Base-by-base conservation (phyloP, 2,888 invertebrate genomes). In the Eristalis tenax region DNA sequence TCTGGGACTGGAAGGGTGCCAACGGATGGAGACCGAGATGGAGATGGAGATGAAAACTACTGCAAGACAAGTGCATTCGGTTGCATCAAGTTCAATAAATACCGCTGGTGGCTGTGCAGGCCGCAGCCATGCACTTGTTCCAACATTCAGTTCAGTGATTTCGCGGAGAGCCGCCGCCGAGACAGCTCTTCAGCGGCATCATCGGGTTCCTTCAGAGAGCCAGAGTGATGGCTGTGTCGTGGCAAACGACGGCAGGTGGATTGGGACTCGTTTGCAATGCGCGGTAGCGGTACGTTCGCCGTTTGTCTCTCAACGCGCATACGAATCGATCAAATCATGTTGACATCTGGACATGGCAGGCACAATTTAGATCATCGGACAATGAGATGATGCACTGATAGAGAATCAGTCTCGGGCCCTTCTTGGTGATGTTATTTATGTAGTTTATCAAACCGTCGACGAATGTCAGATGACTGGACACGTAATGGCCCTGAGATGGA, bases 361-460 rank as follows among this genome's bases (percentile, higher is more conserved):
- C 83, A 87, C 87, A 87, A 87, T 87, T 87, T 83, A 87, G 87
- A 87, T 87, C 86, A 86, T 86, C 78, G 83, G 83, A 83, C 86
- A 83, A 80, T 76, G 23, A 75, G 87, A 83, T 86, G 82, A 78
- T 78, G 74, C 74, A 70, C 61, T 80, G 80, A 79, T 83, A 80
- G 73, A 69, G 75, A 87, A 87, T 80, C 86, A 76, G 74, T 83
- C 74, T 68, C 82, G 70, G 78, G n/a, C 77, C 69, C 74, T 82
- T 65, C 69, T 70, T 28, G 71, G 80, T 57, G 71, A 85, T 85
- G 85, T 81, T 81, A 85, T 85, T 85, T 85, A 81, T 85, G 85
- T 81, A 81, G 77, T 85, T 85, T 85, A 81, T 85, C 81, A 77
- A 77, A 77, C 76, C 22, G 85, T 81, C 84, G 40, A 22, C 56